Evolutionary conservation across 2,113 vertebrate species (phyloP), one percentile per base, ranked within the genome.

Genomic region (Otus sunia): DNA sequence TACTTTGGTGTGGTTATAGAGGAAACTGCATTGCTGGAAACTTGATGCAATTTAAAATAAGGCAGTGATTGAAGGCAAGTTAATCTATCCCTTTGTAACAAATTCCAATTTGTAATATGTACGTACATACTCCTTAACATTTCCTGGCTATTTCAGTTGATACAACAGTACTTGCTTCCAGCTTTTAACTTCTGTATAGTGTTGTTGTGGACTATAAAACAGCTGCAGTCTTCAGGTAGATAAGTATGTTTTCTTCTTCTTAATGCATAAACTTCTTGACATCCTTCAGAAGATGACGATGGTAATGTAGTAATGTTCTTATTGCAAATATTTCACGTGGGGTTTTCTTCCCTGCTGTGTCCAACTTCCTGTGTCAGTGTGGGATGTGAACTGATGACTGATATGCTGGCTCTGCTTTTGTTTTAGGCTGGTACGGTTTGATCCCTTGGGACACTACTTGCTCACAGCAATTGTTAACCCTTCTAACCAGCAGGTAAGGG

Each of bases 381-480:
- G 86, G 55, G 80, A 92, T 69, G 77, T 75, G 80, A 75, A 60
- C 53, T 84, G 23, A 50, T 75, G 90, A 64, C 59, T 88, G 79
- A 87, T 88, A 53, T 13, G 86, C 29, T 80, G 79, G 23, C 58
- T 68, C 32, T 92, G 94, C 63, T 89, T 96, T 97, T 92, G 79
- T 98, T 98, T 76, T 97, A 99, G 99, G 97, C 96, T 99, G 97
- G 99, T 99, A 97, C 98, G 99, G 95, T 99, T 99, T 96, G 99
- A 99, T 96, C 99, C 99, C 30, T 98, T 99, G 84, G 99, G 99
- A 93, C 99, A 99, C 98, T 99, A 99, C 98, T 99, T 99, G 94
- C 98, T 99, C 96, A 99, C 99, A 52, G 99, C 99, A 18, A 99
- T 99, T 41, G 99, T 99, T 96, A 99, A 99, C 91, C 99, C 99